Conservation (phyloP, 2,888 invertebrate species). For the Thalpophila matura region DNA sequence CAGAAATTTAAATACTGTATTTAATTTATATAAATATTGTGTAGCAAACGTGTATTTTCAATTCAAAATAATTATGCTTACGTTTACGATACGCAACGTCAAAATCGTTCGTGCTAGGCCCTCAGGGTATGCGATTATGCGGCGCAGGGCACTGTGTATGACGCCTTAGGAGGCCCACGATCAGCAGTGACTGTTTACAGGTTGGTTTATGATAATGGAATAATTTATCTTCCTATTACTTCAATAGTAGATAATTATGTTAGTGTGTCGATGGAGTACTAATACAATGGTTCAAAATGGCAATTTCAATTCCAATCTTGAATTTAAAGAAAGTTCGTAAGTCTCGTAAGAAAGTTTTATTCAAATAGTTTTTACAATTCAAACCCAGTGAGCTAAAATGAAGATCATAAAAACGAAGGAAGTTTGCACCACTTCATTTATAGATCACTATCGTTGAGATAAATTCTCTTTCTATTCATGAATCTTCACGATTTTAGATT, state of each 20-base stretch:
- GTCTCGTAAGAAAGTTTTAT: constrained; percentile 31
- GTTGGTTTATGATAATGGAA: not conserved
- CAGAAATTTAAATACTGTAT: too few species aligned
- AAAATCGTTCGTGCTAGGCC: too few species aligned
- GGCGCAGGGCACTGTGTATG: too few species aligned
- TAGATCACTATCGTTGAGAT: constrained; percentile 48
- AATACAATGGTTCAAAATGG: constrained; percentile 2
- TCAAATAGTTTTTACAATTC: constrained; percentile 35
- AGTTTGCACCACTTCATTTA: constrained; percentile 28
- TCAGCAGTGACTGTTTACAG: too few species aligned
- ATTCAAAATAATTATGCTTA: too few species aligned
- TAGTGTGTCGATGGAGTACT: not conserved
- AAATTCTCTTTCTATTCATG: constrained; percentile 24
- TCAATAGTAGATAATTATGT: too few species aligned
- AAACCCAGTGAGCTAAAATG: constrained; percentile 30
- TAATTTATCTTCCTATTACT: not conserved
- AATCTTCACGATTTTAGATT: constrained; percentile 26
- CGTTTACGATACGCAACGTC: too few species aligned
- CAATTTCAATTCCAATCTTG: constrained; percentile 18
- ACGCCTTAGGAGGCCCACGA: too few species aligned
- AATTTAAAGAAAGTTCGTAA: too few species aligned
- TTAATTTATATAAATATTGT: too few species aligned
- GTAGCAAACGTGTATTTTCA: too few species aligned
- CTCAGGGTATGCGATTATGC: too few species aligned
- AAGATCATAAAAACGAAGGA: constrained; percentile 40